Percentiles rank a stretch among this genome's conserved stretches.
Evolutionary conservation across 1,140 invertebrate genomes (phyloP).

Genomic region (Cheumatopsyche charites): DNA sequence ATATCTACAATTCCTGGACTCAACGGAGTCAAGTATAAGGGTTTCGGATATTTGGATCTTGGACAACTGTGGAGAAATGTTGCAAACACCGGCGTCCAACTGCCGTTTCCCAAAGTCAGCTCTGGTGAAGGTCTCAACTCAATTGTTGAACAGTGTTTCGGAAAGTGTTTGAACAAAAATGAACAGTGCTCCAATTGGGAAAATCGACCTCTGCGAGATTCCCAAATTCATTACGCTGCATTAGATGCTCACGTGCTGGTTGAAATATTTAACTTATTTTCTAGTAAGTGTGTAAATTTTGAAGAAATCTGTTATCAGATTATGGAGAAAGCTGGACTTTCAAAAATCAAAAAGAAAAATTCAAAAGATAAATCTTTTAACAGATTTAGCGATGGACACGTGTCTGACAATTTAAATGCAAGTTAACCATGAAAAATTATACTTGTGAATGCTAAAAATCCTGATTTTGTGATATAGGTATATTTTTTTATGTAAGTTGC

Average conservation of each 20-base stretch:
- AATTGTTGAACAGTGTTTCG: constrained; percentile 71
- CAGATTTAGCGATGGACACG: no score
- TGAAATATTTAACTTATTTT: constrained; percentile 68
- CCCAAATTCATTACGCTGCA: constrained; percentile 77
- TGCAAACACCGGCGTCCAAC: constrained; percentile 21
- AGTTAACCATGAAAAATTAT: no score
- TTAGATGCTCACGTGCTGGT: constrained; percentile 77
- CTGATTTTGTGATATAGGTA: no score
- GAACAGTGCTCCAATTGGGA: constrained; percentile 87
- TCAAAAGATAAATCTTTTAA: constrained; percentile 33
- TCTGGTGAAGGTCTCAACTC: constrained; percentile 60
- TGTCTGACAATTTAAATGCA: no score
- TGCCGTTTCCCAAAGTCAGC: constrained; percentile 39
- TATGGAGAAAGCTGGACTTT: constrained; percentile 51
- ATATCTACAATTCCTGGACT: constrained; percentile 41
- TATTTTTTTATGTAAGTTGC: no score
- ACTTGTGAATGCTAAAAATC: no score
- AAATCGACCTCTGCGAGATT: constrained; percentile 69
- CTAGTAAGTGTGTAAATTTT: constrained; percentile 62
- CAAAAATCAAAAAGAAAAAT: constrained; percentile 51
- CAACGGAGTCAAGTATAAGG: constrained; percentile 38
- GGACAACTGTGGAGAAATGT: constrained; percentile 38
- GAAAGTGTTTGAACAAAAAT: constrained; percentile 71
- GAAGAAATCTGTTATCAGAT: constrained; percentile 60
- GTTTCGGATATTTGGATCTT: constrained; percentile 42